A percentile compares a stretch with the other conserved stretches of the same genome.
phyloP scores from a whole-genome alignment of 2,797 vertebrate species.

The Buphagus erythrorhynchus region DNA sequence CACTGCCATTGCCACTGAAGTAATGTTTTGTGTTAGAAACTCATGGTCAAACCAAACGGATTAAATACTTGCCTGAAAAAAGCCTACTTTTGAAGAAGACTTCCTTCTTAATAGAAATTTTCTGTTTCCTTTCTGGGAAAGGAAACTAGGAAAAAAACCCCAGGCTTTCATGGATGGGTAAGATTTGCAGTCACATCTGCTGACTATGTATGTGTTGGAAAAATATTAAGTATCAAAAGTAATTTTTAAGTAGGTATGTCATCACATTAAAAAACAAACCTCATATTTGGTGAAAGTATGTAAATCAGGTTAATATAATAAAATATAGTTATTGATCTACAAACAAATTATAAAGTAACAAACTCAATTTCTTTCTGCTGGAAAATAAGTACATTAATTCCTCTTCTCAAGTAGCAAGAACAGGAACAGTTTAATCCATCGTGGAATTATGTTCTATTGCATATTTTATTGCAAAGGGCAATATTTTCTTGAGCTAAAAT shows the following conservation, averaged over 20 bases:
- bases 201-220: background rate
- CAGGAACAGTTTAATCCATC: background rate
- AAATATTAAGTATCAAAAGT: background rate
- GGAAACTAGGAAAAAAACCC: rapidly evolving
- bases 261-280: background rate
- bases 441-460: background rate
- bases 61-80: background rate
- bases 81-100: background rate
- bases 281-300: background rate
- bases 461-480: background rate
- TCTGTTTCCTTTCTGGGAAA: background rate
- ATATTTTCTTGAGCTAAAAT: background rate
- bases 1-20: background rate
- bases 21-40: background rate
- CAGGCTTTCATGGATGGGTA: background rate
- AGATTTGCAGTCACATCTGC: background rate
- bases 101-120: background rate
- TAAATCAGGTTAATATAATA: background rate
- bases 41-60: background rate
- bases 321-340: background rate
- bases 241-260: background rate
- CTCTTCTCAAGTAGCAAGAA: background rate
- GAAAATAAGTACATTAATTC: background rate
- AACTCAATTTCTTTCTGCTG: background rate
- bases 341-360: background rate